Evolutionary conservation across 2,797 vertebrate genomes (phyloP).

Genomic region (Chlorospingus semifuscus): DNA sequence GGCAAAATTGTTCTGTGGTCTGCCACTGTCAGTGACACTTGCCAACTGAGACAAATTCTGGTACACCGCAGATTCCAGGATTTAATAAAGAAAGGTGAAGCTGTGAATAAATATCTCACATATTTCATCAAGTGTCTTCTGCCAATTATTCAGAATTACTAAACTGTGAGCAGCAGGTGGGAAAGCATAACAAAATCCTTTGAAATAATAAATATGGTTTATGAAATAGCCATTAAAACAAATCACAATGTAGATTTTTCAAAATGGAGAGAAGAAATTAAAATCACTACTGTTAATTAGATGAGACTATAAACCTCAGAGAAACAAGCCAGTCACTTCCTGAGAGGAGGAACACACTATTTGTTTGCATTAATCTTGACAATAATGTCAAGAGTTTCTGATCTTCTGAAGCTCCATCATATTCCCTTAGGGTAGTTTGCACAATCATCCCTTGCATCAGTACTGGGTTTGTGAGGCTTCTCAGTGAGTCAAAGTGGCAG

Average conservation of each 20-base stretch:
- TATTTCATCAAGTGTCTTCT: not conserved
- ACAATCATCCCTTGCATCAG: conserved; percentile 17
- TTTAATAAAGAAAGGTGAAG: not conserved
- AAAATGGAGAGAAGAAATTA: not conserved
- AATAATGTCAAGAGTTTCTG: not conserved
- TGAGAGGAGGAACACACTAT: not conserved
- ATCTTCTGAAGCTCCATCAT: not conserved
- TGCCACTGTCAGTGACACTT: not conserved
- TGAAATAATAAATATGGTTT: not conserved
- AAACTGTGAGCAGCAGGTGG: not conserved
- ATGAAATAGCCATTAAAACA: not conserved
- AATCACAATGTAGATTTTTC: not conserved
- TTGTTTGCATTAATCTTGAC: not conserved
- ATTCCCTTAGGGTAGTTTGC: conserved; percentile 5
- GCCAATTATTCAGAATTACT: not conserved
- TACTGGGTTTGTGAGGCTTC: not conserved
- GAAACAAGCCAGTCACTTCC: not conserved
- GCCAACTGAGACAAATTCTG: not conserved
- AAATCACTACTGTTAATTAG: not conserved
- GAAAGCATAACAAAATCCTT: not conserved
- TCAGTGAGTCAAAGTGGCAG: conserved; percentile 11
- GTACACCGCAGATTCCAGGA: not conserved
- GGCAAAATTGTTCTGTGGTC: not conserved
- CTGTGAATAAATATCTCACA: not conserved
- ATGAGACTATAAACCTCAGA: not conserved